Evolutionary conservation across 2,113 vertebrate genomes (phyloP), one percentile per base, ranked within the genome.

Genomic region (Epinephelus lanceolatus): DNA sequence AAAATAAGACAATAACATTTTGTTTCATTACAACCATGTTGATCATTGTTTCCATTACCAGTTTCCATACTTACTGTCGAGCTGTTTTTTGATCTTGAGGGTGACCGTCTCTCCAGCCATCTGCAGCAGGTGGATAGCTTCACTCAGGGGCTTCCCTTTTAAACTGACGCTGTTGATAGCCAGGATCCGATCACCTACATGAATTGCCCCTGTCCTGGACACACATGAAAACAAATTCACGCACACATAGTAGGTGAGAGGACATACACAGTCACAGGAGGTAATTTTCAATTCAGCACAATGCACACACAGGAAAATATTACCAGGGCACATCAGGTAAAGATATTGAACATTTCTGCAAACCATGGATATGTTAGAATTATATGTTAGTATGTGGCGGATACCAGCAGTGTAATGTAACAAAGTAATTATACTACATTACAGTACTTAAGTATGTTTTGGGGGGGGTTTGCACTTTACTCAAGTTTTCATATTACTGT

Each of bases 111-210:
- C 98, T 0, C 98, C 98, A 0, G 98, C 98, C 96, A 97, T 97
- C 95, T 99, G 98, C 83, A 99, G 95, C 77, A 99, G 95, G 93
- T 97, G 98, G 78, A 99, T 99, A 87, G 98, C 98, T 91, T 99
- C 98, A 0, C 98, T 99, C 89, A 99, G 94, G 0, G 97, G 98
- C 60, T 98, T 98, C 13, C 98, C 98, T 92, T 99, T 99, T 52
- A 99, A 96, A 92, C 98, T 99, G 18, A 98, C 97, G 0, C 95
- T 97, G 94, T 99, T 99, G 91, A 99, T 99, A 0, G 98, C 98
- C 73, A 99, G 86, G 91, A 99, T 99, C 42, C 98, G 95, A 86
- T 99, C 98, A 2, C 98, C 98, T 0, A 99, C 80, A 2, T 99
- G 98, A 89, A 99, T 99, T 30, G 98, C 98, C 49, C 98, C 97